Evolutionary conservation across 64 coral and sea anemone species (phyloP).

Genomic region (Montipora sp.): DNA sequence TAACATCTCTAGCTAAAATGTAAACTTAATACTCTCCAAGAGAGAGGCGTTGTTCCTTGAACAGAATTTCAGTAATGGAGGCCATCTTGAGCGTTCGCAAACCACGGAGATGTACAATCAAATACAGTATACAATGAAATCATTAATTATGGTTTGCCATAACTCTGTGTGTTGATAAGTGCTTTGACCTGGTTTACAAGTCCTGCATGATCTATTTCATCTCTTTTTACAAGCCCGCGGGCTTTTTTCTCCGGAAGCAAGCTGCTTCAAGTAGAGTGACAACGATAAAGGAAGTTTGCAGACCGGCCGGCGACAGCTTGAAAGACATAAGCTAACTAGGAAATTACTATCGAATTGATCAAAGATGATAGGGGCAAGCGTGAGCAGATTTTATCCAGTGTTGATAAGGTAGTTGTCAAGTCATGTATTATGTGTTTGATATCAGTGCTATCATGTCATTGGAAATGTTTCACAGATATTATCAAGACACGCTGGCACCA

Average conservation of each 20-base stretch:
- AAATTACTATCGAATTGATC: slow-evolving; percentile 48
- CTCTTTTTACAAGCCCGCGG: neutral
- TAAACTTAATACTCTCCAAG: too few species aligned
- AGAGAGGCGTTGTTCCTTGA: neutral
- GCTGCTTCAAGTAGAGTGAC: neutral
- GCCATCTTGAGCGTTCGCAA: neutral
- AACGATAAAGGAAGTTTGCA: slow-evolving; percentile 20
- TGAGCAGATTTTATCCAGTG: slow-evolving; percentile 7
- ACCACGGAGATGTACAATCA: too few species aligned
- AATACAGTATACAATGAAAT: too few species aligned
- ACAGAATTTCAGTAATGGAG: neutral
- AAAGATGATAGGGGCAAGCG: slow-evolving; percentile 12
- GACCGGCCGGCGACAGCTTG: slow-evolving; percentile 53
- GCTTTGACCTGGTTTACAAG: neutral
- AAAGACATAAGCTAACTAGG: slow-evolving; percentile 38
- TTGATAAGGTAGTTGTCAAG: neutral
- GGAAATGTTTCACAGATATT: neutral
- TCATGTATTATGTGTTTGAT: neutral
- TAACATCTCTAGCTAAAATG: too few species aligned
- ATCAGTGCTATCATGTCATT: slow-evolving; percentile 12
- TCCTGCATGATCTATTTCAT: neutral
- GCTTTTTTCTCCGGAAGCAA: neutral
- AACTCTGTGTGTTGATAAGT: neutral
- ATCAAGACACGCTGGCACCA: slow-evolving; percentile 47
- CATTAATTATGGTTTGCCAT: neutral